Conservation (phyloP, 2,888 invertebrate genomes). For the Phragmatobia fuliginosa region DNA sequence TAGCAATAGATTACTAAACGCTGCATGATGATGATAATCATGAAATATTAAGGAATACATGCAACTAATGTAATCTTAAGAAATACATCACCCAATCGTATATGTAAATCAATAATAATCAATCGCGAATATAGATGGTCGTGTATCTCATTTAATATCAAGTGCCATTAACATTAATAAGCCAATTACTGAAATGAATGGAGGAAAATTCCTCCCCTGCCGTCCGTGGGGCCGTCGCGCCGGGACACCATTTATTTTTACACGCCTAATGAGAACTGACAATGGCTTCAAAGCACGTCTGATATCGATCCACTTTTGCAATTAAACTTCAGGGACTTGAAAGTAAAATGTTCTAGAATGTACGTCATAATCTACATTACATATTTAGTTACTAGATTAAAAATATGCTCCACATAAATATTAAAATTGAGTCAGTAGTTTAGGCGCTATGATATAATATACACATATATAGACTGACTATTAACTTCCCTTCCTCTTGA, state of each 20-base stretch:
- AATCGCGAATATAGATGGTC: constrained; percentile 1
- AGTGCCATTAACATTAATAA: constrained; percentile 57
- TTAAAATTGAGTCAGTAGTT: too few species aligned
- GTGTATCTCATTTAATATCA: constrained; percentile 33
- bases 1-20: too few species aligned
- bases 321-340: constrained; percentile 28
- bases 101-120: constrained; percentile 10
- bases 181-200: constrained; percentile 63
- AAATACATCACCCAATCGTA: neutral
- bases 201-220: constrained; percentile 52
- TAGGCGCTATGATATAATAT: too few species aligned
- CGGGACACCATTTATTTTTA: constrained; percentile 77
- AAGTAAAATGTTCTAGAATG: neutral
- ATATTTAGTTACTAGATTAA: neutral
- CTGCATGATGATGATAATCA: too few species aligned
- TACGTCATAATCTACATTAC: neutral
- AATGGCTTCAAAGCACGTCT: constrained; percentile 60
- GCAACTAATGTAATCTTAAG: too few species aligned
- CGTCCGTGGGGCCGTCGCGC: constrained; percentile 58
- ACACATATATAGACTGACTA: too few species aligned
- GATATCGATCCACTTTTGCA: constrained; percentile 58
- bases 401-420: too few species aligned
- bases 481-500: too few species aligned
- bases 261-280: constrained; percentile 79
- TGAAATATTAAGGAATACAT: too few species aligned